Conservation (phyloP, 1,140 invertebrate genomes). For the Bursaphelenchus mucronatus region DNA sequence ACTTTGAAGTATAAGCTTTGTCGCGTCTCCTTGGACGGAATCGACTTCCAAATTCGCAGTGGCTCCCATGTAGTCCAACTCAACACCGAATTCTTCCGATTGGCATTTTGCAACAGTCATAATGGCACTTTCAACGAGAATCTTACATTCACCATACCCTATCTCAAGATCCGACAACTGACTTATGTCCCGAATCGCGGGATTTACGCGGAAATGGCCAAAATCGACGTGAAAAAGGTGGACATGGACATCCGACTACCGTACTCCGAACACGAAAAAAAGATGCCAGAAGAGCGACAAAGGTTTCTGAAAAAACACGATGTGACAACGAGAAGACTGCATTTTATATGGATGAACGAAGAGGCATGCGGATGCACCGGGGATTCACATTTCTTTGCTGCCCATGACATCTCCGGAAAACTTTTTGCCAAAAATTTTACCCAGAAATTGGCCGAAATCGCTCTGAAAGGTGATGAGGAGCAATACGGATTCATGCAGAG, state of each 20-base stretch:
- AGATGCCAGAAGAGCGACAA: constrained; percentile 61
- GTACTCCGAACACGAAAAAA: constrained; percentile 56
- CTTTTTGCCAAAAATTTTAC: neutral
- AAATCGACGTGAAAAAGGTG: constrained; percentile 80
- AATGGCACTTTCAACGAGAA: constrained; percentile 43
- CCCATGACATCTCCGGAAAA: constrained; percentile 26
- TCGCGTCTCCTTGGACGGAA: constrained; percentile 78
- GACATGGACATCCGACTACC: constrained; percentile 43
- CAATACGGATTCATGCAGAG: constrained; percentile 45
- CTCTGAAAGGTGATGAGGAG: constrained; percentile 13
- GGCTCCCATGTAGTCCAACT: constrained; percentile 78
- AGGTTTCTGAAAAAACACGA: constrained; percentile 81
- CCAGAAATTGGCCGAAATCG: constrained; percentile 30
- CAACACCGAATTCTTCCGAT: constrained; percentile 66
- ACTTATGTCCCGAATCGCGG: constrained; percentile 30
- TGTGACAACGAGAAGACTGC: constrained; percentile 76
- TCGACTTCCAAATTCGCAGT: constrained; percentile 86
- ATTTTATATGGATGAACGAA: constrained; percentile 82
- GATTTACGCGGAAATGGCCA: constrained; percentile 84
- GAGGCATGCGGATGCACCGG: constrained; percentile 84
- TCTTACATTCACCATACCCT: constrained; percentile 29
- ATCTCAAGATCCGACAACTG: constrained; percentile 28
- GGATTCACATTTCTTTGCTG: constrained; percentile 82
- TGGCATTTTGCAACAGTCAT: constrained; percentile 51
- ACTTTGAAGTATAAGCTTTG: constrained; percentile 81